phyloP scores from a whole-genome alignment of 2,113 vertebrate species.

The Grantiella picta region DNA sequence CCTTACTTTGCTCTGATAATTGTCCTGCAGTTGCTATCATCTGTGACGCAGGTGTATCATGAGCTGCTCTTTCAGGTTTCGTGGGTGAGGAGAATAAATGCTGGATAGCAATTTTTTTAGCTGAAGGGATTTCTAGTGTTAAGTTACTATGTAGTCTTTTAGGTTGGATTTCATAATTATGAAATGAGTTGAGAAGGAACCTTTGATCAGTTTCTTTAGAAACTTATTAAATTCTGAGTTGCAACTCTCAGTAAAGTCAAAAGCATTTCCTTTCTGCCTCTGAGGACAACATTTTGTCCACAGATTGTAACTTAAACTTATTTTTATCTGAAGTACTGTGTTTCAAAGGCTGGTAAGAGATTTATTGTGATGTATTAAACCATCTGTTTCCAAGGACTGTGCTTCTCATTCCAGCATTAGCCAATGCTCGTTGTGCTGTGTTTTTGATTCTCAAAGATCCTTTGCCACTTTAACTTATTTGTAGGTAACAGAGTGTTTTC shows the following conservation, averaged over 20 bases:
- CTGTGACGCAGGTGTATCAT: background rate
- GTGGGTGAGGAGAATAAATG: background rate
- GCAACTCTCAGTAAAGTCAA: background rate
- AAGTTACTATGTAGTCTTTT: background rate
- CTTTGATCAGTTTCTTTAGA: background rate
- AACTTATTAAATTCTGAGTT: background rate
- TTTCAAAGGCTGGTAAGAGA: constrained; percentile 52
- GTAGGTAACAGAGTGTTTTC: background rate
- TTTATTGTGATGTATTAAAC: constrained; percentile 70
- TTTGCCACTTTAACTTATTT: constrained; percentile 21
- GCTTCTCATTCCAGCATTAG: constrained; percentile 33
- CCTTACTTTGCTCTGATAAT: background rate
- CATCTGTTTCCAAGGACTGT: constrained; percentile 68
- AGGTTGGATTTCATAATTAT: background rate
- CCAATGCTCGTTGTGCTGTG: background rate
- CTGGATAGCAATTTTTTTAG: background rate
- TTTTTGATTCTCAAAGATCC: constrained; percentile 26
- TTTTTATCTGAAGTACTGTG: constrained; percentile 54
- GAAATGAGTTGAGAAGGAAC: background rate
- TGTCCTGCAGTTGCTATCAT: background rate
- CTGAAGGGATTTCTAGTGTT: background rate
- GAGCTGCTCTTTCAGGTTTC: background rate
- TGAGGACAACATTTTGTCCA: constrained; percentile 27
- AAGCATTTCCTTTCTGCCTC: background rate
- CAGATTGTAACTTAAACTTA: constrained; percentile 54